Evolutionary conservation across 2,888 invertebrate genomes (phyloP), one percentile per base, ranked within the genome.

Genomic region (Pinctada fucata): DNA sequence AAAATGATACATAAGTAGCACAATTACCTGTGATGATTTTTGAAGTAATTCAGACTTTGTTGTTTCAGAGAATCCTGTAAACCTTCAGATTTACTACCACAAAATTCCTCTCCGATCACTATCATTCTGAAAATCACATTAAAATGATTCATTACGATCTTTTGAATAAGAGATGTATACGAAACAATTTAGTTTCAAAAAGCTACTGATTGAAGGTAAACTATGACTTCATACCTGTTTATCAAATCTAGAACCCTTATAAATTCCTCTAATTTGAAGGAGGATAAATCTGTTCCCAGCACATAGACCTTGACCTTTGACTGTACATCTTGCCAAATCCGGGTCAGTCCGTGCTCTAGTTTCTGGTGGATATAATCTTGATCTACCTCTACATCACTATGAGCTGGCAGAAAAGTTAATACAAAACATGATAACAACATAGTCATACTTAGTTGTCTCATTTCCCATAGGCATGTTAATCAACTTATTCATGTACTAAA

Each of bases 251-350:
- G 93, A 82, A 98, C 96, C 91, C 97, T 96, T 75, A 98, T 96
- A 89, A 98, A 98, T 91, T 98, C 97, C 89, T 99, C 98, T 90
- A 98, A 97, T 85, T 97, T 97, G 86, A 97, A 96, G 77, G 95
- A 94, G n/a, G 96, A 95, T 72, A 98, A 92, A 84, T 97, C 96
- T 0, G 95, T 95, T 83, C 95, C 96, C 77, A 96, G 94, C 50
- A 98, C 93, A 90, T 96, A 96, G 52, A 88, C 86, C 81, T 91
- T 89, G 45, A 98, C 96, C 93, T 98, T 97, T 10, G 96, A 96
- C 92, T 98, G 97, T 0, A 98, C 96, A 88, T 99, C 99, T 87
- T 96, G 96, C 98, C 98, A 99, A 82, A 98, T 95, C 82, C 97
- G 94, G 0, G 95, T 94, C 79, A 97, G 94, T 0, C 98, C 98